Conservation (phyloP, 2,797 vertebrate genomes). For the Lithobates sylvaticus region DNA sequence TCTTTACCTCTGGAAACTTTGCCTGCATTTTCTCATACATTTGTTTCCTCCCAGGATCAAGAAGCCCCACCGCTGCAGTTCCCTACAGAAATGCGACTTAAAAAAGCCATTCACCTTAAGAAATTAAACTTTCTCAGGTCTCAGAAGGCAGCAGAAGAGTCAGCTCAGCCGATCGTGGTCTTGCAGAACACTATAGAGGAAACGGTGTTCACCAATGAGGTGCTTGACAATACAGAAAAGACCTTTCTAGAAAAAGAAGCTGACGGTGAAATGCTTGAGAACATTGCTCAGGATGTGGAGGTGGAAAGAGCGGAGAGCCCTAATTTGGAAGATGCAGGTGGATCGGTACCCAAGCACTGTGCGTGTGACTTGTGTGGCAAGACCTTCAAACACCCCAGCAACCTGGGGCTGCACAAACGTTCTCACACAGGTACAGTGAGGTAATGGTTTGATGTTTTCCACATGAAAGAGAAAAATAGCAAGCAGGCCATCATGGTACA, state of each 20-base stretch:
- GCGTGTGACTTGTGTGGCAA: constrained; percentile 91
- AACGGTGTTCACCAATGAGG: constrained; percentile 52
- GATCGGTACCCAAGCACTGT: constrained; percentile 83
- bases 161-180: constrained; percentile 43
- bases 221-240: neutral
- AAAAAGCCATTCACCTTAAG: constrained; percentile 91
- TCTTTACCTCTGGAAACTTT: constrained; percentile 74
- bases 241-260: constrained; percentile 63
- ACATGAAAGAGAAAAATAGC: neutral
- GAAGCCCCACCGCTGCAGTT: constrained; percentile 68
- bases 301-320: constrained; percentile 66
- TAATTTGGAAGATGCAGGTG: constrained; percentile 67
- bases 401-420: constrained; percentile 94
- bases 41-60: constrained; percentile 70
- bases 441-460: constrained; percentile 50
- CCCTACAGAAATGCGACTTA: constrained; percentile 81
- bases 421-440: constrained; percentile 91
- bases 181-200: constrained; percentile 36
- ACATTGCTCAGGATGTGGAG: constrained; percentile 70
- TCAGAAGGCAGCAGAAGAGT: constrained; percentile 83
- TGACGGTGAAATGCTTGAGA: constrained; percentile 63
- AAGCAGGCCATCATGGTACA: neutral
- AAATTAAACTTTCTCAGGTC: constrained; percentile 92
- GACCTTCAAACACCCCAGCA: constrained; percentile 97
- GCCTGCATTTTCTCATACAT: constrained; percentile 75